These are phyloP conservation scores for Oryzias javanicus DNA, from an alignment of 2,113 vertebrate genomes.

Conservation along the genomic window DNA sequence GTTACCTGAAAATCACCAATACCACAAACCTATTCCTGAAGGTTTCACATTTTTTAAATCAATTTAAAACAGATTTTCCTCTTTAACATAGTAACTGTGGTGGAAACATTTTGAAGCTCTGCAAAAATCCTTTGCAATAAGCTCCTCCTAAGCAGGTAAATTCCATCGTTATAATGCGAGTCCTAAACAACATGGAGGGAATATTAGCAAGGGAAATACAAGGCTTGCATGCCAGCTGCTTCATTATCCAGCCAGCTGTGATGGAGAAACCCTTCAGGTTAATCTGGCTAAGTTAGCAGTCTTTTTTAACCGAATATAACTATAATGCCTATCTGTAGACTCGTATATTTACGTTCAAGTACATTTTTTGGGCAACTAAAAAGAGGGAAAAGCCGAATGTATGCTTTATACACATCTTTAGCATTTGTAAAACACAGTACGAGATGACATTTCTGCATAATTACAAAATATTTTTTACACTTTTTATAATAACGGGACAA, in stretches of 20 bases:
- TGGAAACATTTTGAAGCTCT: slow-evolving; percentile 13
- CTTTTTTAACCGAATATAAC: slow-evolving; percentile 28
- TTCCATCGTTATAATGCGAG: too few species aligned
- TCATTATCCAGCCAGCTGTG: slow-evolving; percentile 34
- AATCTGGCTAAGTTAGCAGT: slow-evolving; percentile 14
- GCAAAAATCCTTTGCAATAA: slow-evolving; percentile 6
- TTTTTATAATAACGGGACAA: too few species aligned
- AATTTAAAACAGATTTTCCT: too few species aligned
- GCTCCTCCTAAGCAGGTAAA: neutral
- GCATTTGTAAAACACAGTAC: neutral
- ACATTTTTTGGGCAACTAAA: neutral
- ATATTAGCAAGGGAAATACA: slow-evolving; percentile 33
- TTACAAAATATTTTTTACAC: too few species aligned
- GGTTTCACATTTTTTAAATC: too few species aligned
- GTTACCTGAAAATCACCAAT: neutral
- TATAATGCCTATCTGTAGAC: slow-evolving; percentile 1
- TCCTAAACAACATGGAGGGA: slow-evolving; percentile 14
- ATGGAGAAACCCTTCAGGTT: slow-evolving; percentile 6
- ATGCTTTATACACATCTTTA: neutral
- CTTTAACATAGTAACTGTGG: neutral
- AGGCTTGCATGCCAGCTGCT: slow-evolving; percentile 25
- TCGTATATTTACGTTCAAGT: neutral
- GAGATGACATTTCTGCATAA: neutral
- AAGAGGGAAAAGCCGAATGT: too few species aligned
- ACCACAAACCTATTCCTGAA: neutral